Conservation (phyloP, 23 tunicate species). For the Trididemnum miniatum region DNA sequence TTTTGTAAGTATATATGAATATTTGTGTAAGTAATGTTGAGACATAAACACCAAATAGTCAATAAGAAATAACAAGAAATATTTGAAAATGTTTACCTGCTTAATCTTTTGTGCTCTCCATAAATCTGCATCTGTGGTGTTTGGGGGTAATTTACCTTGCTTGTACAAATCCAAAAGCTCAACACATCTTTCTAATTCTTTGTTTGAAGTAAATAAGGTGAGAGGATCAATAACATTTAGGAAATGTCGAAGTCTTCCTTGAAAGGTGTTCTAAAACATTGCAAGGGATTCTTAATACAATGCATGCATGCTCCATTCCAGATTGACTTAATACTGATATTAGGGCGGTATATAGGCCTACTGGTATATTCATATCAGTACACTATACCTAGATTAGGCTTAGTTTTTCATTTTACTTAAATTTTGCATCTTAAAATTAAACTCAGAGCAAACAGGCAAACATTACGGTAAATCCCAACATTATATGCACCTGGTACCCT, state of each 20-base stretch:
- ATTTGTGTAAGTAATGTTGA: too few relatives aligned
- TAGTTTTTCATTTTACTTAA: too few relatives aligned
- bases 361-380: too few relatives aligned
- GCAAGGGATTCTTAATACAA: neutral
- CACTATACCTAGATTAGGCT: too few relatives aligned
- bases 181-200: constrained; percentile 33
- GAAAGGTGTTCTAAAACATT: constrained; percentile 43
- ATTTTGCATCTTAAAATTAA: too few relatives aligned
- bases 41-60: too few relatives aligned
- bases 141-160: constrained; percentile 30
- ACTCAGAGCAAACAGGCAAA: too few relatives aligned
- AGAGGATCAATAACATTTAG: constrained; percentile 83
- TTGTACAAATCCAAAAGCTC: constrained; percentile 39
- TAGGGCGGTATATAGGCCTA: neutral
- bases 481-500: too few relatives aligned
- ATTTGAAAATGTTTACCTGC: constrained; percentile 44
- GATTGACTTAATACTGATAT: neutral
- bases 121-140: constrained; percentile 47
- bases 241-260: constrained; percentile 86
- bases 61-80: too few relatives aligned
- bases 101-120: constrained; percentile 94
- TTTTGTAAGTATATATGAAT: too few relatives aligned
- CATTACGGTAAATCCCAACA: too few relatives aligned
- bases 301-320: neutral
- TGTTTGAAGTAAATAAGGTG: constrained; percentile 53